Evolutionary conservation across 2,113 vertebrate genomes (phyloP).

Genomic region (Oncorhynchus clarkii): DNA sequence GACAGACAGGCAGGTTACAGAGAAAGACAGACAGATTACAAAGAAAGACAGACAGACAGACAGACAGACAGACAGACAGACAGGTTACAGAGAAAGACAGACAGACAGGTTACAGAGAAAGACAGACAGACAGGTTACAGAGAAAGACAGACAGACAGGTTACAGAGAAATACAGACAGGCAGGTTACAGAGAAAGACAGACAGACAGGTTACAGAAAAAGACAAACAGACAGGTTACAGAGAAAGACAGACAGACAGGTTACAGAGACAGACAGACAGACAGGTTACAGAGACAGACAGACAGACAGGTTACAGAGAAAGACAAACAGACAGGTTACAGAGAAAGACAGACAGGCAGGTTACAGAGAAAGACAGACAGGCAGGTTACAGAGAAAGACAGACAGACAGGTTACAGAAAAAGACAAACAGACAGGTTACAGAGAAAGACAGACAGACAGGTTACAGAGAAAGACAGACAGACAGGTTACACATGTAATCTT

Average conservation of each 20-base stretch:
- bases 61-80: too few relatives aligned
- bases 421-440: background rate
- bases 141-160: constrained; percentile 29
- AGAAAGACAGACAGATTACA: too few relatives aligned
- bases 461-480: constrained; percentile 12
- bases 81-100: too few relatives aligned
- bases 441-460: background rate
- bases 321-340: constrained; percentile 37
- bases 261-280: constrained; percentile 1
- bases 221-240: constrained; percentile 38
- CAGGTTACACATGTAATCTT: constrained; percentile 51
- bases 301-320: constrained; percentile 34
- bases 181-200: constrained; percentile 22
- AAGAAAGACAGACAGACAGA: too few relatives aligned
- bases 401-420: constrained; percentile 21
- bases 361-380: constrained; percentile 31
- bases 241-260: constrained; percentile 29
- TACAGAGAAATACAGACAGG: constrained; percentile 33
- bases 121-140: background rate
- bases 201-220: background rate
- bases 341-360: background rate
- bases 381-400: constrained; percentile 22
- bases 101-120: background rate
- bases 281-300: constrained; percentile 4
- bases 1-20: too few relatives aligned